Base-by-base conservation (phyloP, 2,113 vertebrate species). In the Fulica atra region DNA sequence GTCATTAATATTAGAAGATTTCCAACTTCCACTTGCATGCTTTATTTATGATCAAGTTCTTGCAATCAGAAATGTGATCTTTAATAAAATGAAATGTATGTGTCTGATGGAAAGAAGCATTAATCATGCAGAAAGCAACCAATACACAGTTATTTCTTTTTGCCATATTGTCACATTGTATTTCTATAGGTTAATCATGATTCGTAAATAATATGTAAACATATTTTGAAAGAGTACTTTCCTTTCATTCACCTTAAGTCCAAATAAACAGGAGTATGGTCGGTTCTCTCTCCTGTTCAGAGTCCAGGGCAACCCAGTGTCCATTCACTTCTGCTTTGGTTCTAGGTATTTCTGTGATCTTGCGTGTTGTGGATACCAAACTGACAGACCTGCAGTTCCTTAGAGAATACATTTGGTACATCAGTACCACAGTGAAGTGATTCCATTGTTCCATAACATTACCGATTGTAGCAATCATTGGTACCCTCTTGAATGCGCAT, bases 11-110 rank as follows among this genome's bases (percentile, higher is more conserved):
- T 90, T 94, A 95, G 85, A 94, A 92, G 90, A 94, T 93, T 94
- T 96, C 70, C 65, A 94, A 53, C 93, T 93, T 97, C 72, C 80
- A 93, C 86, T 76, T 94, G 72, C 77, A 94, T 96, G 88, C 72
- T 90, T 95, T 96, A 94, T 96, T 96, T 96, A 93, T 95, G 95
- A 96, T 95, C 86, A 96, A 93, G 86, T 96, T 94, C 83, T 96
- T 93, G 95, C 92, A 95, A 96, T 96, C 92, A 96, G 93, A 95
- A 95, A 92, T 96, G 86, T 93, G 96, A 95, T 95, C 95, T 97
- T 97, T 95, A 97, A 96, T 96, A 96, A 96, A 95, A 96, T 91
- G 88, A 92, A 96, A 92, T 94, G 73, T 95, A 93, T 93, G 83
- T 78, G 53, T 92, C 91, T 93, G 88, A 88, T 90, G 74, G 83